These are phyloP conservation scores for Cyprinus carpio DNA, from an alignment of 2,113 vertebrate species.

Conservation along the genomic window DNA sequence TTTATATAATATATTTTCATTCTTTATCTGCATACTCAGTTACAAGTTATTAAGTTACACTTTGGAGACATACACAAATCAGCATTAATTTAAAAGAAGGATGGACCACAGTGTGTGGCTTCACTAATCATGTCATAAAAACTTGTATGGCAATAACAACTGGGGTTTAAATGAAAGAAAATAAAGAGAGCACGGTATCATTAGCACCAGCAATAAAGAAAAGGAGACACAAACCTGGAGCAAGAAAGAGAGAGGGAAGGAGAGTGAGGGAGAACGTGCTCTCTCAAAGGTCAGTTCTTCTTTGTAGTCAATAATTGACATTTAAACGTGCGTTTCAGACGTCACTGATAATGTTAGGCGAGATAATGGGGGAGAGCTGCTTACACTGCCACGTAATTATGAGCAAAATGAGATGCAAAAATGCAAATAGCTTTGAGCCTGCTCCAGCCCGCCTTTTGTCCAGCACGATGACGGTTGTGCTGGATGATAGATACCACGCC, in stretches of 20 bases:
- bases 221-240: constrained; percentile 38
- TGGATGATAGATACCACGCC: constrained; percentile 89
- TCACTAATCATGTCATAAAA: constrained; percentile 47
- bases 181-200: constrained; percentile 39
- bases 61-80: background rate
- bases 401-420: constrained; percentile 96
- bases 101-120: constrained; percentile 10
- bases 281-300: constrained; percentile 91
- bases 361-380: constrained; percentile 87
- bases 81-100: background rate
- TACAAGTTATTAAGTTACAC: background rate
- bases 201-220: constrained; percentile 48
- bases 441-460: constrained; percentile 89
- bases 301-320: constrained; percentile 94
- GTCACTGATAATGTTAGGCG: constrained; percentile 86
- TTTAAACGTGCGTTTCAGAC: constrained; percentile 95
- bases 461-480: constrained; percentile 77
- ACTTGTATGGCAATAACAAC: constrained; percentile 26
- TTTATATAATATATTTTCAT: background rate
- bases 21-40: background rate
- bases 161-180: constrained; percentile 37
- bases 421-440: constrained; percentile 90
- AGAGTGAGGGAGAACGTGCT: constrained; percentile 74
- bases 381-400: constrained; percentile 92
- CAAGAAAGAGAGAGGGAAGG: constrained; percentile 34